Evolutionary conservation across 2,113 vertebrate species (phyloP), one percentile per base, ranked within the genome.

Genomic region (Tachysurus vachellii): DNA sequence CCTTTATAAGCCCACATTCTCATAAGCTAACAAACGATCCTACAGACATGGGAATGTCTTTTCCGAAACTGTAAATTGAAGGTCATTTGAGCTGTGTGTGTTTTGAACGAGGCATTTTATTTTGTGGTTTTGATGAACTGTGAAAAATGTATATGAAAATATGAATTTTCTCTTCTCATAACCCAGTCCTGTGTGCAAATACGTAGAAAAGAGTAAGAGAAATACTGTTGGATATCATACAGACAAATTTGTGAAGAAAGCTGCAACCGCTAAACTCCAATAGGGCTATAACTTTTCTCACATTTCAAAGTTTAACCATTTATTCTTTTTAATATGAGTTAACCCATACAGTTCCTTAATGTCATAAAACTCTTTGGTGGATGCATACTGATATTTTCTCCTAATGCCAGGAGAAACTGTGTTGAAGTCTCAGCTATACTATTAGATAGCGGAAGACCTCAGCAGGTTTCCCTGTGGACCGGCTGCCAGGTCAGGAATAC

Each of bases 401-500:
- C 75, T 44, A 59, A 19, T 26, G 44, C 16, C 42, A 62, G 21
- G 62, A 36, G 36, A 36, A 36, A 36, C 36, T 54, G 73, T 71
- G 62, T 57, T 70, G 50, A 86, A 68, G 57, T 79, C 50, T 79
- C 42, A 8, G 64, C 75, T 86, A 42, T 47, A 80, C 21, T 59
- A 86, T 86, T 44, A 62, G 73, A 28, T 68, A 82, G 68, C 17
- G 31, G 76, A 71, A 79, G 73, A 86, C 42, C 86, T 70, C 82
- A 87, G 81, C 68, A 77, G 82, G 85, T 50, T 84, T 84, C 71
- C 50, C 68, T 75, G 73, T 76, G 75, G 86, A 84, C 71, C 47
- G 21, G 44, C 50, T 75, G 84, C 81, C 73, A 82, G 84, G 86
- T 87, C 83, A 73, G 66, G 82, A 86, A 85, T 64, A 80, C 76